Evolutionary conservation across 2,888 invertebrate genomes (phyloP), one percentile per base, ranked within the genome.

Genomic region (Petrophora chlorosata): DNA sequence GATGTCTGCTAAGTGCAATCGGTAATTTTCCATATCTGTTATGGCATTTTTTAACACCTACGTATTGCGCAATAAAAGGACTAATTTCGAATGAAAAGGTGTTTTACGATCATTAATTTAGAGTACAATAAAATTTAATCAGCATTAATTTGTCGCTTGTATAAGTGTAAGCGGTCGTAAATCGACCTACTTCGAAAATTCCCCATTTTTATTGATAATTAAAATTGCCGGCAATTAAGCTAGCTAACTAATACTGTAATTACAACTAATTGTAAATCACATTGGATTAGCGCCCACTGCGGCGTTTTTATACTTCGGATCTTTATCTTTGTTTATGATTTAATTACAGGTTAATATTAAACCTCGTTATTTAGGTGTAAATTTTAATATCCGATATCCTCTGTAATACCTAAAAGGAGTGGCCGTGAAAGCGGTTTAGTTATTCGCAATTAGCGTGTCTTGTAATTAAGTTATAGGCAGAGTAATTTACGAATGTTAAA

Each of bases 321-420:
- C 75, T 82, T 82, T 84, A 87, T 87, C 84, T 82, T 65, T 73
- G 66, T 89, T 90, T 88, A 90, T 87, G 79, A 73, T 84, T 85
- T 89, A 89, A 89, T 89, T 89, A 86, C 73, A 66, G 65, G 73
- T 79, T 80, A 77, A 75, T 73, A 70, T 71, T 67, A 60, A 60
- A 53, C 56, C 70, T 73, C 65, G 73, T 77, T 76, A 71, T 69
- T 69, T 73, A 77, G 70, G 76, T 78, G 82, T 80, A 74, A 76
- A 77, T 70, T 72, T 76, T 71, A 74, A 76, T 77, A 73, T 58
- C 55, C 56, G 63, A 33, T 77, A 78, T 78, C 73, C 72, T 65
- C 59, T 50, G 65, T 59, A 68, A 75, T 79, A n/a, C n/a, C n/a
- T n/a, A 80, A 84, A 81, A 68, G 60, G 63, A 57, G 57, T 60